These are phyloP conservation scores for Scrobipalpa atriplicella DNA, from an alignment of 2,888 invertebrate species.

Conservation along the genomic window DNA sequence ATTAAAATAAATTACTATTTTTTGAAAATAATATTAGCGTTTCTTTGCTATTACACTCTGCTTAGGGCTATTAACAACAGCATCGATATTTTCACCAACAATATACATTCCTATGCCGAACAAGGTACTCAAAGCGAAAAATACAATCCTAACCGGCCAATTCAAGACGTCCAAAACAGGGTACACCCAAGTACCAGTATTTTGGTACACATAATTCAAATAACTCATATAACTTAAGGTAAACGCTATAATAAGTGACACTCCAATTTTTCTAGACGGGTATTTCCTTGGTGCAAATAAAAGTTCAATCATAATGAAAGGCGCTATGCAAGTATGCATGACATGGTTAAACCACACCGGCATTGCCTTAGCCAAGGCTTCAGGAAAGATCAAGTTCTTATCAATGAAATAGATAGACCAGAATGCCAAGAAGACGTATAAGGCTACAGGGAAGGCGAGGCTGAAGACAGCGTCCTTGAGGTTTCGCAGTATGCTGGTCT, in stretches of 20 bases:
- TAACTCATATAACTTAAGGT: constrained; percentile 86
- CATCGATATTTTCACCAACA: constrained; percentile 88
- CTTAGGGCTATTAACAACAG: constrained; percentile 50
- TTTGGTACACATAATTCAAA: constrained; percentile 86
- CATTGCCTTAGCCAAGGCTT: constrained; percentile 88
- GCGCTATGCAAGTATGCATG: constrained; percentile 91
- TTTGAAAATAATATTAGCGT: no score
- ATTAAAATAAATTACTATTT: no score
- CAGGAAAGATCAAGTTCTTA: constrained; percentile 94
- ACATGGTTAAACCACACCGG: constrained; percentile 95
- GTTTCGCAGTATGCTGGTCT: constrained; percentile 84
- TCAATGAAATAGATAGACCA: constrained; percentile 93
- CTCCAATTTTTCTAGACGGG: constrained; percentile 85
- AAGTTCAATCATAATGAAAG: constrained; percentile 89
- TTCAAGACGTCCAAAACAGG: constrained; percentile 91
- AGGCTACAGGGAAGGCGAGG: constrained; percentile 88
- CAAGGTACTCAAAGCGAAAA: constrained; percentile 84
- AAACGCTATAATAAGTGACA: constrained; percentile 81
- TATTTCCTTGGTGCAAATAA: constrained; percentile 87
- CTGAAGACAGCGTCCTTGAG: constrained; percentile 86
- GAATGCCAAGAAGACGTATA: constrained; percentile 92
- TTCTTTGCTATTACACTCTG: constrained; percentile 35
- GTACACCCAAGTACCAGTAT: constrained; percentile 93
- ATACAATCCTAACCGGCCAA: constrained; percentile 85
- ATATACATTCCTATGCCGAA: constrained; percentile 85